Evolutionary conservation across 2,113 vertebrate species (phyloP), one percentile per base, ranked within the genome.

Genomic region (Cyanoramphus novaezelandiae): DNA sequence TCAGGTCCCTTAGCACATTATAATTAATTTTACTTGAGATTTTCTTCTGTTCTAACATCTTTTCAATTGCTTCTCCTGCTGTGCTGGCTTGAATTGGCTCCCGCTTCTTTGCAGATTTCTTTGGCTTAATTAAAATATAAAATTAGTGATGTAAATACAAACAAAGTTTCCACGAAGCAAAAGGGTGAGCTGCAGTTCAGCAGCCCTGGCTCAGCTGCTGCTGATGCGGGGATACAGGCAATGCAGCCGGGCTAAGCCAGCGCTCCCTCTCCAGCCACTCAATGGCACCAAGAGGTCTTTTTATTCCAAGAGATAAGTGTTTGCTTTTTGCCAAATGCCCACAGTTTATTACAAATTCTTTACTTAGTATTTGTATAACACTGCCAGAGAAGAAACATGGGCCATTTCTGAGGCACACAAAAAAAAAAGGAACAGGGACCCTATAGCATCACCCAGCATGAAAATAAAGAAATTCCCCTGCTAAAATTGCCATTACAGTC

Each of bases 1-100:
- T 98, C 57, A 99, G 99, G 98, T 98, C 99, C 59, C 98, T 98
- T 81, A 99, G 98, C 64, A 99, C 99, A 46, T 99, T 99, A 83
- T 99, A 99, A 98, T 99, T 99, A 97, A 99, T 99, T 98, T 99
- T 99, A 97, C 98, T 98, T 21, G 99, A 99, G 95, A 99, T 99
- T 92, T 97, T 98, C 97, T 99, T 99, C 98, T 99, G 99, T 94
- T 99, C 99, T 97, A 99, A 96, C 99, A 99, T 99, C 98, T 99
- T 99, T 97, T 98, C 99, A 52, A 99, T 99, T 96, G 99, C 99
- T 95, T 99, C 99, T 60, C 99, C 99, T 0, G 99, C 99, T 1
- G 99, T 99, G 98, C 97, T 99, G 86, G 99, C 99, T 67, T 98
- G 97, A 97, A 99, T 99, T 2, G 98, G 98, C 62, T 98, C 97